These are phyloP conservation scores for Petrocephalus schoutedeni DNA, from an alignment of 2,797 vertebrate genomes.

Conservation along the genomic window DNA sequence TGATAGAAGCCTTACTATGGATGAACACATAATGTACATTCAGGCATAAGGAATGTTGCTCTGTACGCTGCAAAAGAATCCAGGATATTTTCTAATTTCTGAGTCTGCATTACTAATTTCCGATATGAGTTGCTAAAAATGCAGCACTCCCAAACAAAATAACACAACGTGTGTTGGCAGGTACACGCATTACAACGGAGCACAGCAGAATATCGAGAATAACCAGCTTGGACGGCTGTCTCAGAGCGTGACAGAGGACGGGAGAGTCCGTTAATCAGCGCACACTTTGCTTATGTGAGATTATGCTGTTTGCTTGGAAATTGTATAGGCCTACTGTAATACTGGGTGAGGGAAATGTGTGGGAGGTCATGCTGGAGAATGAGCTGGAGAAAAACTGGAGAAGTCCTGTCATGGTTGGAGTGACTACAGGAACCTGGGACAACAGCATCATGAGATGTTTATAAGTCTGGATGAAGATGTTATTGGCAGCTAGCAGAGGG, in stretches of 20 bases:
- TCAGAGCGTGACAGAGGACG: neutral
- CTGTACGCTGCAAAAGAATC: neutral
- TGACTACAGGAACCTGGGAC: neutral
- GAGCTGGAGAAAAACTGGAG: neutral
- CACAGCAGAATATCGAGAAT: neutral
- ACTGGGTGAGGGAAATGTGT: neutral
- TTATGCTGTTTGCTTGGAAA: neutral
- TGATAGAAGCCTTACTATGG: neutral
- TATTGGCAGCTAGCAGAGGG: neutral
- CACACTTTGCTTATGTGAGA: neutral
- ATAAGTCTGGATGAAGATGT: neutral
- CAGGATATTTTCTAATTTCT: neutral
- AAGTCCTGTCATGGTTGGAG: neutral
- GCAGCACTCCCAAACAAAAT: neutral
- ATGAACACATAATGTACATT: neutral
- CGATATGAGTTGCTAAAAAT: neutral
- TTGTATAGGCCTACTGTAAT: neutral
- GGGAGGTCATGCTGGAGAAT: neutral
- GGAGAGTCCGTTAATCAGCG: neutral
- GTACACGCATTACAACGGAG: neutral
- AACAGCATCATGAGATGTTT: neutral
- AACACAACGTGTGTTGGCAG: neutral
- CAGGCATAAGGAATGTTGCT: neutral
- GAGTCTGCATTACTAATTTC: neutral
- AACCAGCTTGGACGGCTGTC: neutral